Evolutionary conservation across 2,888 invertebrate species (phyloP), one percentile per base, ranked within the genome.

Genomic region (Prosopocoilus inquinatus): DNA sequence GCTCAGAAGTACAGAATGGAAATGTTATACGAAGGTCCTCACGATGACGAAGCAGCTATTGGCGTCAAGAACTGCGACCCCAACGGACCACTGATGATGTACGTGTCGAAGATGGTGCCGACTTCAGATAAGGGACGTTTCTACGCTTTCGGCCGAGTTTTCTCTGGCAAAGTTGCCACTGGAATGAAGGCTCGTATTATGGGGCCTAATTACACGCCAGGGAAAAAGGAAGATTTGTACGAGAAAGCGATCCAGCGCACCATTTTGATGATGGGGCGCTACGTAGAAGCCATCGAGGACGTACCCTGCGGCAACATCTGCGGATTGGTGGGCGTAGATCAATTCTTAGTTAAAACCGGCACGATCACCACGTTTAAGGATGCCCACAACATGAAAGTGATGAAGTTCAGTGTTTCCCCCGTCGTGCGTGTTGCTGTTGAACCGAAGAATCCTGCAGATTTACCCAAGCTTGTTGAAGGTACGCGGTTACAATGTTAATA

Each of bases 241-340:
- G 96, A 98, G 80, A 99, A 99, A 82, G 93, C 94, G 68, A 98
- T 99, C 79, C 99, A 99, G 82, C 91, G 97, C 80, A 99, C 99
- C 59, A 96, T 99, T 77, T 86, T 99, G 73, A 99, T 99, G 99
- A 99, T 99, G 99, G 99, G 99, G 64, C 93, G 99, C 81, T 97
- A 97, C 75, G 94, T 94, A 58, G 99, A 99, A 81, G 96, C 99
- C 63, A 99, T 99, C 72, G 98, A 99, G 80, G 97, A 99, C 82
- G 98, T 99, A 63, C 99, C 99, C 58, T 95, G 90, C 66, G 97
- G 68, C 58, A 99, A 99, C 86, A 99, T 99, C 80, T 99, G 98
- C 78, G 99, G 99, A 84, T 85, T 99, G 73, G 99, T 99, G 67
- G 99, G 99, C 74, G 98, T 99, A 48, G 99, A 99, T 84, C 98